Base-by-base conservation (phyloP, 2,113 vertebrate species). In the Ranitomeya imitator region DNA sequence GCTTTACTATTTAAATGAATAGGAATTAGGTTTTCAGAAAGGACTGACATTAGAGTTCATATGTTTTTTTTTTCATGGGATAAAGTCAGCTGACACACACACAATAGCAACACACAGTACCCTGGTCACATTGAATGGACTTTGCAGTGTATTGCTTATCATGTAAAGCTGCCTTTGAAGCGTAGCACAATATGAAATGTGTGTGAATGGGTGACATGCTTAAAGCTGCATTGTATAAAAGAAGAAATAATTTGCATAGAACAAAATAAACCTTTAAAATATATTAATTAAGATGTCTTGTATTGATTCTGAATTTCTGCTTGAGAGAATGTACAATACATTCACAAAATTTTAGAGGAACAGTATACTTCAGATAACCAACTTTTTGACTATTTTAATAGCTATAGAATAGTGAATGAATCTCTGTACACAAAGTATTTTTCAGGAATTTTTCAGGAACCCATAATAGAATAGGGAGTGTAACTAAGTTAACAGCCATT, bases 1-100 rank as follows among this genome's bases (percentile, higher is more conserved):
- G 87, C 67, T 84, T 88, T 88, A 67, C 87, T 77, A 78, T 88
- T 88, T 88, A 54, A 67, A 54, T 88, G 31, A 74, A 84, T 65
- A 84, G 71, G 21, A 59, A 83, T 88, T 84, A 84, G 71, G 45
- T 54, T 88, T 84, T 88, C 81, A 78, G 45, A 88, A 81, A 65
- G 71, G 37, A 55, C 55, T 74, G 76, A 78, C 85, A 87, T 87
- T 45, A 80, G 77, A 80, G 85, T 60, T 77, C 21, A 18, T 19
- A 61, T 86, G 31, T 10, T 65, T 78, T 45, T 45, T 31, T 45
- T 78, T 65, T 63, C 74, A 52, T 67, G 73, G 26, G 71, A 76
- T 85, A 18, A 85, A 78, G 60, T 67, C 15, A 9, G 57, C 63
- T 79, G 6, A 23, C n/a, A n/a, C n/a, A n/a, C n/a, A n/a, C n/a